A percentile compares a stretch with the other conserved stretches of the same genome.
phyloP scores from a whole-genome alignment of 2,797 vertebrate genomes.

The Balearica regulorum region DNA sequence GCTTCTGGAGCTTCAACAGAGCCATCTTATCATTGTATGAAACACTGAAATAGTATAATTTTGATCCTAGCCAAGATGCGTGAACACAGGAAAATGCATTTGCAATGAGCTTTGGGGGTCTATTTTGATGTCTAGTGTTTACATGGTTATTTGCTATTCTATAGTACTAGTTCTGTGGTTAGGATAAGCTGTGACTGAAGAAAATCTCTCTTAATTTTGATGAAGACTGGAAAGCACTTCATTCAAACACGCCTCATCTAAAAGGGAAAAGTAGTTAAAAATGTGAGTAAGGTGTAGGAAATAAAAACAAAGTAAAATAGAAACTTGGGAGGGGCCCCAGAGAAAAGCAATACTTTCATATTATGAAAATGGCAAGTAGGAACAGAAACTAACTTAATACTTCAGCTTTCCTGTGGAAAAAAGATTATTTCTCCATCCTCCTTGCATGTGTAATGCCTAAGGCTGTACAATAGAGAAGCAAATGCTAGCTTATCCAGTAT shows the following conservation, averaged over 20 bases:
- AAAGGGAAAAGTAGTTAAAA: background rate
- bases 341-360: background rate
- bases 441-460: background rate
- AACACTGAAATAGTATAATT: background rate
- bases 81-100: background rate
- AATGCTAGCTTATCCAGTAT: background rate
- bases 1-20: background rate
- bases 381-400: background rate
- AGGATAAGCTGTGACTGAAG: background rate
- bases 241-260: background rate
- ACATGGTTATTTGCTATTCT: background rate
- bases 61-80: background rate
- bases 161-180: background rate
- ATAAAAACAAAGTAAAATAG: background rate
- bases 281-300: background rate
- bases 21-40: background rate
- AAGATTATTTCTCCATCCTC: background rate
- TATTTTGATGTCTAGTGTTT: background rate
- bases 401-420: background rate
- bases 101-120: background rate
- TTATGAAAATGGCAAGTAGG: background rate
- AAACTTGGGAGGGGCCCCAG: accelerated
- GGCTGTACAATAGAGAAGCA: background rate
- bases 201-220: background rate
- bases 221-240: background rate